Evolutionary conservation across 2,797 vertebrate genomes (phyloP).

Genomic region (Kryptolebias ocellatus): DNA sequence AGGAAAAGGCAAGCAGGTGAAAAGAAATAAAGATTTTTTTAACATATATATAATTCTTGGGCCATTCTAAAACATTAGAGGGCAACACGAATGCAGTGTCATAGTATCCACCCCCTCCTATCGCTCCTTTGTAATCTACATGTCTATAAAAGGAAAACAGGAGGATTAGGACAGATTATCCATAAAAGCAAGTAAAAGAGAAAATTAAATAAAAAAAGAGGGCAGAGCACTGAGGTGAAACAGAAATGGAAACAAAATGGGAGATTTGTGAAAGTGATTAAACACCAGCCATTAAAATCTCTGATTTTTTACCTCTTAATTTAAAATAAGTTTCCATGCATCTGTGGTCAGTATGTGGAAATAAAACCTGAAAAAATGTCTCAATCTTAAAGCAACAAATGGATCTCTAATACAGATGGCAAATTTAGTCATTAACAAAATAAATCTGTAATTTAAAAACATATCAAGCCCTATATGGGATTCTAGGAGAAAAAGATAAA

Average conservation of each 20-base stretch:
- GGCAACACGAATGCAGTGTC: too few relatives aligned
- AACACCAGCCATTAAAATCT: neutral
- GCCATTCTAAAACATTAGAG: too few relatives aligned
- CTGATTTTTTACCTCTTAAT: neutral
- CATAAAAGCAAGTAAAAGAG: constrained; percentile 17
- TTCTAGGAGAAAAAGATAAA: too few relatives aligned
- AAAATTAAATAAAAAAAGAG: neutral
- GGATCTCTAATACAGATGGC: too few relatives aligned
- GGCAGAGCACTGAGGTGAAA: constrained; percentile 8
- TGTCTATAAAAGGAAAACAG: constrained; percentile 30
- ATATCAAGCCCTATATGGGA: too few relatives aligned
- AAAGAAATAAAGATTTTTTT: neutral
- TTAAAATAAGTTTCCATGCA: neutral
- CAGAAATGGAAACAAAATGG: constrained; percentile 8
- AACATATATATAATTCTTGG: neutral
- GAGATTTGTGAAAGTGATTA: constrained; percentile 4
- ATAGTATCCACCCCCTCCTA: too few relatives aligned
- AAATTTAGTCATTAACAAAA: too few relatives aligned
- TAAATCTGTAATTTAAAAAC: too few relatives aligned
- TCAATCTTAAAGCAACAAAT: too few relatives aligned
- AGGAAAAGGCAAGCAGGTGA: neutral
- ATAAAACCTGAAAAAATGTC: too few relatives aligned
- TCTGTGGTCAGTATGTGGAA: too few relatives aligned
- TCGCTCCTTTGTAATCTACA: constrained; percentile 31
- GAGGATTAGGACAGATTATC: constrained; percentile 60